These are phyloP conservation scores for Tigriopus californicus DNA, from an alignment of 2,888 invertebrate species.

Conservation along the genomic window DNA sequence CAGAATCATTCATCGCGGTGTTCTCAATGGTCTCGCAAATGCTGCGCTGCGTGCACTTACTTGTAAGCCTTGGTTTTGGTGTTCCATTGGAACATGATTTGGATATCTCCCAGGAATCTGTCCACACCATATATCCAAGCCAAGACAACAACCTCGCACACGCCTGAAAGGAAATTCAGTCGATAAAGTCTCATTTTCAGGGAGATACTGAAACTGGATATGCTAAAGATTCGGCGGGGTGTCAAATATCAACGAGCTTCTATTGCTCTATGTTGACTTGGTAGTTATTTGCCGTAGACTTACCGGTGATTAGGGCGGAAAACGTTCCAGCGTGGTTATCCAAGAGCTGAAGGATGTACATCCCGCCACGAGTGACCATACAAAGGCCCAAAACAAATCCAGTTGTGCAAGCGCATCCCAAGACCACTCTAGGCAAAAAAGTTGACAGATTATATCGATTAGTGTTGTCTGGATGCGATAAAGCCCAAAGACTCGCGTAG, in stretches of 20 bases:
- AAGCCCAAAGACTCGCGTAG: constrained; percentile 30
- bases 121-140: constrained; percentile 47
- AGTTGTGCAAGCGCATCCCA: constrained; percentile 41
- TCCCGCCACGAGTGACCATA: constrained; percentile 54
- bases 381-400: constrained; percentile 51
- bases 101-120: constrained; percentile 31
- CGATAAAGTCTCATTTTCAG: too few relatives aligned
- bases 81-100: constrained; percentile 34
- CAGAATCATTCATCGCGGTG: background rate
- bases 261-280: too few relatives aligned
- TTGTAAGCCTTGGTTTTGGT: too few relatives aligned
- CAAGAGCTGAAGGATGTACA: constrained; percentile 49
- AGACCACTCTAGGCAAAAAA: constrained; percentile 30
- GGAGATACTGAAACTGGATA: too few relatives aligned
- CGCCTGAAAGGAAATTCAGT: too few relatives aligned
- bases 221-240: too few relatives aligned
- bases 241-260: too few relatives aligned
- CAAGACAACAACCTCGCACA: constrained; percentile 39
- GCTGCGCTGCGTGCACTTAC: background rate
- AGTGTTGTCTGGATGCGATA: constrained; percentile 33
- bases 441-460: constrained; percentile 33
- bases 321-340: constrained; percentile 59
- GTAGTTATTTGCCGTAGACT: constrained; percentile 25
- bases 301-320: constrained; percentile 49
- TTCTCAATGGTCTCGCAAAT: background rate